Conservation (phyloP, 2,888 invertebrate species). For the Catocala fraxini region DNA sequence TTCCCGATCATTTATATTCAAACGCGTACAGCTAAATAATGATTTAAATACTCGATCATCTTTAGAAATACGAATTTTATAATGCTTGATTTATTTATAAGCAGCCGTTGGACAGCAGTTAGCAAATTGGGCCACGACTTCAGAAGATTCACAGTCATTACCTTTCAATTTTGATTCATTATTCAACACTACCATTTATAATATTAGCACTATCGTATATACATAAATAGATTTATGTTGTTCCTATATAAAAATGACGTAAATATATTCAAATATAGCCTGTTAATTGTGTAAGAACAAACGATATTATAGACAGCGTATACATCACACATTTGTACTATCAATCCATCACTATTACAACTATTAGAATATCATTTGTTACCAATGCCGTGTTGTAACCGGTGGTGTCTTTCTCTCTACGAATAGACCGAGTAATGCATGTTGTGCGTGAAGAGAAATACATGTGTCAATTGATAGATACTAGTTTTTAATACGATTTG, state of each 20-base stretch:
- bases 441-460: slow-evolving; percentile 49
- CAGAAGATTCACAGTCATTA: slow-evolving; percentile 59
- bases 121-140: slow-evolving; percentile 43
- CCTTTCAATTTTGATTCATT: slow-evolving; percentile 67
- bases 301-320: slow-evolving; percentile 75
- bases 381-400: slow-evolving; percentile 50
- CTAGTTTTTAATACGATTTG: slow-evolving; percentile 80
- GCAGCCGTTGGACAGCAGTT: slow-evolving; percentile 28
- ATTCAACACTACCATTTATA: slow-evolving; percentile 52
- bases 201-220: slow-evolving; percentile 74
- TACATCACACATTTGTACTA: slow-evolving; percentile 72
- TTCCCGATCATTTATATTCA: not conserved
- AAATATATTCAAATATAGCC: slow-evolving; percentile 82
- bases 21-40: not conserved
- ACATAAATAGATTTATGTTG: slow-evolving; percentile 79
- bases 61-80: slow-evolving; percentile 15
- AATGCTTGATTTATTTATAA: slow-evolving; percentile 34
- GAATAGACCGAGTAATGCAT: slow-evolving; percentile 68
- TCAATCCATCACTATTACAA: slow-evolving; percentile 57
- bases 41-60: not conserved
- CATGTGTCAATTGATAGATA: slow-evolving; percentile 72
- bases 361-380: slow-evolving; percentile 44
- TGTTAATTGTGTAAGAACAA: slow-evolving; percentile 81
- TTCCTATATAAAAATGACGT: slow-evolving; percentile 75
- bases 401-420: slow-evolving; percentile 38